Evolutionary conservation across 2,888 invertebrate species (phyloP), one percentile per base, ranked within the genome.

Genomic region (Pachliopta kotzebuea): DNA sequence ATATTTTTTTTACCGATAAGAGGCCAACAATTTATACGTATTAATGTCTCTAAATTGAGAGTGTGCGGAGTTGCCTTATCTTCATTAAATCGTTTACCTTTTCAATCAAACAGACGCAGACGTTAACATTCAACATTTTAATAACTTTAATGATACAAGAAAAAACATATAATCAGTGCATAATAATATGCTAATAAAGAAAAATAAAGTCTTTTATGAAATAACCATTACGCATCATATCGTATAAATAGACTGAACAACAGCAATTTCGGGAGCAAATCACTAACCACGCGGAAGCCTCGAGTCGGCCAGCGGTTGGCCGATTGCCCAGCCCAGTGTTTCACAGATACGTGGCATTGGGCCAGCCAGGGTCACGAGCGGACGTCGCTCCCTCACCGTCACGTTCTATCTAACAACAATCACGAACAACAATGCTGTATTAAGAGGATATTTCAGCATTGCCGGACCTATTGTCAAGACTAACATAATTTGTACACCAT

Each of bases 311-410:
- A 37, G 23, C 52, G 20, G 75, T 83, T 89, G 90, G 90, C 89
- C 71, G 69, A 54, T 59, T 88, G 90, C 89, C 88, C 80, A 76
- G 71, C 60, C 63, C 67, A 62, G 73, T 75, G 77, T 71, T 74
- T 72, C 72, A 76, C 77, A 75, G 79, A 83, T 82, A 78, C 78
- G 87, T 90, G 90, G 90, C 90, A 90, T 88, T 89, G 90, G 85
- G 86, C 90, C 89, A 89, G 88, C 86, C 90, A 90, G 85, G 90
- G 90, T 91, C 90, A 90, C 85, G 90, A 88, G 88, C 90, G 90
- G 86, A 65, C 90, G 84, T 87, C 89, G 90, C 86, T 80, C 90
- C 76, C 85, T 68, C 74, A 71, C 72, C 80, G 75, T 81, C 83
- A 81, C 78, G 74, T 76, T 70, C 68, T 68, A 70, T 70, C 74